Conservation (phyloP, 1,140 invertebrate species). For the Drosophila kikkawai region DNA sequence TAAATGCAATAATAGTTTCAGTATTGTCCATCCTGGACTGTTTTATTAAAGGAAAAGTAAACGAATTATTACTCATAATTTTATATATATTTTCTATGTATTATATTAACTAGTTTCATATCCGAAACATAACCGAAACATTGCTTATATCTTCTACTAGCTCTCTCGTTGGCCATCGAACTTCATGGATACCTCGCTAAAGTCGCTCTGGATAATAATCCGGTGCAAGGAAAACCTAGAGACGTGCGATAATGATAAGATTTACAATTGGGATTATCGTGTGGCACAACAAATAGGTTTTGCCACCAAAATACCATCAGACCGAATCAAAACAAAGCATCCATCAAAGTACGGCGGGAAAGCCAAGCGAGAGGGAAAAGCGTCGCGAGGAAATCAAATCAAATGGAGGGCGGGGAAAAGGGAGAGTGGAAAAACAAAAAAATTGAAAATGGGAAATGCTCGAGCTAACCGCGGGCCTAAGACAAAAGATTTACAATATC, state of each 20-base stretch:
- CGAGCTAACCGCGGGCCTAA: slow-evolving; percentile 67
- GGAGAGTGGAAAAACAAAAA: slow-evolving; percentile 44
- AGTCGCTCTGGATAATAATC: neutral
- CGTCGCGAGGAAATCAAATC: slow-evolving; percentile 37
- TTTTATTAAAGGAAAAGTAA: too few species aligned
- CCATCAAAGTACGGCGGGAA: slow-evolving; percentile 57
- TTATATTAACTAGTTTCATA: too few species aligned
- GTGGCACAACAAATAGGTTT: slow-evolving; percentile 33
- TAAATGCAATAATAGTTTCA: too few species aligned
- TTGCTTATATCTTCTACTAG: neutral
- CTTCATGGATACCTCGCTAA: neutral
- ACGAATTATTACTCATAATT: too few species aligned
- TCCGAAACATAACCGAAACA: neutral
- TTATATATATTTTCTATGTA: too few species aligned
- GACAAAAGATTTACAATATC: slow-evolving; percentile 84
- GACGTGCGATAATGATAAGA: slow-evolving; percentile 38
- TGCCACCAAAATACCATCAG: slow-evolving; percentile 73
- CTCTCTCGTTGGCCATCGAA: neutral
- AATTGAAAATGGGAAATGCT: slow-evolving; percentile 45
- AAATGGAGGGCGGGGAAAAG: slow-evolving; percentile 10
- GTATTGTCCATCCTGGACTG: too few species aligned
- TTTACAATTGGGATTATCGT: slow-evolving; percentile 46
- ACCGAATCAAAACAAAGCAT: slow-evolving; percentile 83
- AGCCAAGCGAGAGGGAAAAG: slow-evolving; percentile 34
- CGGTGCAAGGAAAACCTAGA: neutral